Conservation (phyloP, 1,140 invertebrate genomes). For the Drosophila kepulauana region DNA sequence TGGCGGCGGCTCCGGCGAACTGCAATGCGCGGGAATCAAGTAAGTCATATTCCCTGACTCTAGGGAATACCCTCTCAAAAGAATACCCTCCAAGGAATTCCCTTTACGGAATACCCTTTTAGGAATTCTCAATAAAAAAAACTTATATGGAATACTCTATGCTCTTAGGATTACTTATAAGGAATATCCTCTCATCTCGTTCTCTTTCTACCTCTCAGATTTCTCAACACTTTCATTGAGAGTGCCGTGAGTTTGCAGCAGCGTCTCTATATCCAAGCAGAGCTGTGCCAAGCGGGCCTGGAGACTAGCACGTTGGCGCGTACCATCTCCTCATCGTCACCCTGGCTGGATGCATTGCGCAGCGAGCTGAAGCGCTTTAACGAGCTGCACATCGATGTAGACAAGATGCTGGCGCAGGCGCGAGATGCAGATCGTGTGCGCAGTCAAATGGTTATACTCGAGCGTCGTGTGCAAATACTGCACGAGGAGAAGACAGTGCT, state of each 20-base stretch:
- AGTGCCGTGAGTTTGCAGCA: slow-evolving; percentile 91
- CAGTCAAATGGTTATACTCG: slow-evolving; percentile 88
- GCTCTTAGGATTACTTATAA: no score
- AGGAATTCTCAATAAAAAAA: no score
- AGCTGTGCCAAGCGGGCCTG: slow-evolving; percentile 93
- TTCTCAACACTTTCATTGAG: slow-evolving; percentile 93
- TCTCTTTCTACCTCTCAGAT: slow-evolving; percentile 78
- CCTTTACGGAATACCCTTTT: no score
- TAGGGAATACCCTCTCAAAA: no score
- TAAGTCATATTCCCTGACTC: slow-evolving; percentile 25
- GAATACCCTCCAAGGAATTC: no score
- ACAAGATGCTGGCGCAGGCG: slow-evolving; percentile 84
- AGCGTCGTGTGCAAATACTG: slow-evolving; percentile 90
- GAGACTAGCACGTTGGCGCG: slow-evolving; percentile 89
- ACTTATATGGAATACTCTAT: no score
- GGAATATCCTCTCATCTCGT: no score
- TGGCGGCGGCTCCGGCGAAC: slow-evolving; percentile 88
- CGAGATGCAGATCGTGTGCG: slow-evolving; percentile 81
- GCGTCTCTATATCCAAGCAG: slow-evolving; percentile 95
- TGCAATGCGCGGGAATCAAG: slow-evolving; percentile 92
- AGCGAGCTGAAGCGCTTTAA: slow-evolving; percentile 90
- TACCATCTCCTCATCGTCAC: slow-evolving; percentile 86
- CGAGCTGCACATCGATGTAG: slow-evolving; percentile 90
- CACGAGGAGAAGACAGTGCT: slow-evolving; percentile 92
- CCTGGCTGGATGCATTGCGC: slow-evolving; percentile 86